Base-by-base conservation (phyloP, 2,113 vertebrate species). In the Symphodus melops region DNA sequence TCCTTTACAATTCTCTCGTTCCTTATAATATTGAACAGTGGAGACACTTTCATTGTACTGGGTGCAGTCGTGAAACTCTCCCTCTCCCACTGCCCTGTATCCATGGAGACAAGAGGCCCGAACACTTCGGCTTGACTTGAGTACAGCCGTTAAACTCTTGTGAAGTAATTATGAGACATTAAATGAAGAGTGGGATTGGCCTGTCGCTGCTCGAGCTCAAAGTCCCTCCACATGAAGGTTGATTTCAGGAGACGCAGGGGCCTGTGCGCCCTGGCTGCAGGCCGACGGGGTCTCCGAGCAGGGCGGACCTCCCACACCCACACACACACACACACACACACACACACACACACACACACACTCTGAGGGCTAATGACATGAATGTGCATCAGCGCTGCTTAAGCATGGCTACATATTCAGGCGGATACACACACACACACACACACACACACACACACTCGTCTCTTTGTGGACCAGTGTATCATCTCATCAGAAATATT, bases 161-260 rank as follows among this genome's bases (percentile, higher is more conserved):
- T 81, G 77, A 90, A 90, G 89, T 90, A 84, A 91, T 91, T 83
- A 92, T 68, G 85, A 90, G 83, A 63, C 84, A 79, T 89, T 88
- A 84, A 90, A 81, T 77, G 84, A 87, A 81, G 87, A 90, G 90
- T 75, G 84, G 88, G 82, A 83, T 82, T 54, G 85, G 53, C 71
- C 82, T 82, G 87, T 89, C 81, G 80, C 87, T 71, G 60, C 61
- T 81, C 81, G 73, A 90, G 85, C 82, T 75, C 78, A 82, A 77
- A 89, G 86, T 93, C 92, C 83, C 77, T 89, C 86, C 86, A 77
- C 89, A 91, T 92, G 88, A 92, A 86, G 84, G 88, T 88, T 88
- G 88, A 90, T 87, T 79, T 77, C 75, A 82, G 71, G 62, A 89
- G 88, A 91, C 78, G 57, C 70, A 36, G 25, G 37, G 82, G 84